Evolutionary conservation across 2,113 vertebrate species (phyloP).

Genomic region (Ictalurus furcatus): DNA sequence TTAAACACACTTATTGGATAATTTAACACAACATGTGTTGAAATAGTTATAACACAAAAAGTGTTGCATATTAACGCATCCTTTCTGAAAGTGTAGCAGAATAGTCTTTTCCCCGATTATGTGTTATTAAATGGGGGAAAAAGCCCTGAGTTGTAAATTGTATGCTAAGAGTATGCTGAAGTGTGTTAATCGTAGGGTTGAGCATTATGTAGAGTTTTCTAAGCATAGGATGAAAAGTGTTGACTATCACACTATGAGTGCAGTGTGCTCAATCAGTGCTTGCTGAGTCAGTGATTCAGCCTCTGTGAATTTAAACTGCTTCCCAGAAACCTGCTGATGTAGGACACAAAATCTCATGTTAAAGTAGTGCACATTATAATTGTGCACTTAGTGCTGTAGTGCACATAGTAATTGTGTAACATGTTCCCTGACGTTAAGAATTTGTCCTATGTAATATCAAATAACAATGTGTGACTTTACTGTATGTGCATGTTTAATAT

Average conservation of each 20-base stretch:
- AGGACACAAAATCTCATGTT: not conserved
- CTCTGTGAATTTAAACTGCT: not conserved
- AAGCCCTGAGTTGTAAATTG: not conserved
- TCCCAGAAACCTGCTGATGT: conserved; percentile 30
- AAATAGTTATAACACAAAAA: no score
- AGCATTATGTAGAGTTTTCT: not conserved
- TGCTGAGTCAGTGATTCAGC: not conserved
- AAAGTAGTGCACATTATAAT: not conserved
- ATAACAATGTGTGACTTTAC: not conserved
- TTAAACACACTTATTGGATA: no score
- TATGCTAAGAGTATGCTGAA: not conserved
- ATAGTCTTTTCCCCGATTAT: no score
- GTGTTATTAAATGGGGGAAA: not conserved
- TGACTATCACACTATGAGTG: not conserved
- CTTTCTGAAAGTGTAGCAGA: no score
- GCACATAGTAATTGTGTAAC: not conserved
- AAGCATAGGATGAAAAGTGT: not conserved
- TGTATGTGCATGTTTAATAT: conserved; percentile 13
- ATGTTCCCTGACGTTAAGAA: conserved; percentile 34
- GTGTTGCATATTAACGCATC: no score
- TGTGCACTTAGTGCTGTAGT: not conserved
- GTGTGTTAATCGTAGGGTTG: not conserved
- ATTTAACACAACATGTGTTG: no score
- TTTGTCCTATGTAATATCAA: conserved; percentile 32
- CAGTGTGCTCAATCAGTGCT: not conserved